These are phyloP conservation scores for Halichoerus grypus DNA, from an alignment of 2,113 vertebrate genomes.

Conservation along the genomic window DNA sequence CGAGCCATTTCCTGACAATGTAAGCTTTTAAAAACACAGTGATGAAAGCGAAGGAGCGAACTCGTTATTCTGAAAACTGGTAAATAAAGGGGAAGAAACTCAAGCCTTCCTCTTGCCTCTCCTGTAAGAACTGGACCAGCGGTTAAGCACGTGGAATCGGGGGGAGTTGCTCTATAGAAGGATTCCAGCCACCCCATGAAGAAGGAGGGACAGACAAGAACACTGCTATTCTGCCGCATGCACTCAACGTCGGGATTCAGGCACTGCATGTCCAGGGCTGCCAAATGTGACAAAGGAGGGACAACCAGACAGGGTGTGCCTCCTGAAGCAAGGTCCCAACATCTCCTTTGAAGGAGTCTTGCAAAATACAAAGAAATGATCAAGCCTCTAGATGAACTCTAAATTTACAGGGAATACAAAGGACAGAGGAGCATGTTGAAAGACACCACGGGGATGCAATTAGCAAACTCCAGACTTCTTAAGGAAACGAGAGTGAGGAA, in stretches of 20 bases:
- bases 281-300: background rate
- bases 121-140: accelerated
- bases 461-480: background rate
- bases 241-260: background rate
- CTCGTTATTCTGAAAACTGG: background rate
- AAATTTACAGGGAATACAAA: background rate
- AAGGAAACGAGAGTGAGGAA: slow-evolving; percentile 58
- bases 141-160: background rate
- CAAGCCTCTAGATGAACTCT: background rate
- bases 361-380: background rate
- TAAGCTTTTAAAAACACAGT: background rate
- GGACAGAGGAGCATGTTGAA: background rate
- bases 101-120: background rate
- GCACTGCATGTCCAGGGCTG: accelerated
- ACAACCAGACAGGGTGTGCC: accelerated
- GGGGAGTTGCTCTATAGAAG: background rate
- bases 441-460: accelerated
- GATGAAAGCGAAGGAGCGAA: background rate
- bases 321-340: background rate
- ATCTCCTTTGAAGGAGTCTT: background rate
- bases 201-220: accelerated
- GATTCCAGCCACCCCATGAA: accelerated
- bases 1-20: background rate
- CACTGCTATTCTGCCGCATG: accelerated
- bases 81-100: background rate